phyloP scores from a whole-genome alignment of 2,888 invertebrate species.

The Ernsta delagoae region DNA sequence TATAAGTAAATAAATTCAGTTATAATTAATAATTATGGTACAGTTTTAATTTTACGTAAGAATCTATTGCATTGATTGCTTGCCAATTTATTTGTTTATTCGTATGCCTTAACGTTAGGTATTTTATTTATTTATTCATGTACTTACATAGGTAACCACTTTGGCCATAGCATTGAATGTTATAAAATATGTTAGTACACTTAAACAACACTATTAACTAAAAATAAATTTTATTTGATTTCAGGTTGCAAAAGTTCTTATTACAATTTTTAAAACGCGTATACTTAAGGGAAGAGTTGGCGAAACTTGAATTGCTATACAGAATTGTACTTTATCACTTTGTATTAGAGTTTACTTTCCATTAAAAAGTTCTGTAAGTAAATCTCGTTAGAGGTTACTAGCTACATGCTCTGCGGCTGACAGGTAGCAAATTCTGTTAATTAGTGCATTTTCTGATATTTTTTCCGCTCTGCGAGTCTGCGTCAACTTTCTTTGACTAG shows the following conservation, averaged over 20 bases:
- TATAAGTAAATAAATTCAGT: no score
- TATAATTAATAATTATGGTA: no score
- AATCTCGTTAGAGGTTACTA: slow-evolving; percentile 29
- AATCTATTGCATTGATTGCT: no score
- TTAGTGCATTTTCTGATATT: slow-evolving; percentile 52
- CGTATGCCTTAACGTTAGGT: no score
- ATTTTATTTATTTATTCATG: no score
- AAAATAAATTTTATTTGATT: neutral
- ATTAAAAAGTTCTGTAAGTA: neutral
- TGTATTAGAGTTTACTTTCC: neutral
- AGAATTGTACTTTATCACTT: slow-evolving; percentile 5
- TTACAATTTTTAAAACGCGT: slow-evolving; percentile 38
- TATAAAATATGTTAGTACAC: no score
- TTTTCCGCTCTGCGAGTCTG: slow-evolving; percentile 8
- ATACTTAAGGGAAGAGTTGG: slow-evolving; percentile 25
- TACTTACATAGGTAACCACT: no score
- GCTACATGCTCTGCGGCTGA: slow-evolving; percentile 50
- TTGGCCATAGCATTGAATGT: no score
- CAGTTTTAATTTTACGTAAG: no score
- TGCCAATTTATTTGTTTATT: no score
- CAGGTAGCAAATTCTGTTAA: slow-evolving; percentile 66
- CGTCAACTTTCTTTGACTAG: slow-evolving; percentile 40
- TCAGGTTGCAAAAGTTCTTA: slow-evolving; percentile 13
- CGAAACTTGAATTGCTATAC: neutral
- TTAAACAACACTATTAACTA: no score